Base-by-base conservation (phyloP, 92 coral and sea anemone species). In the Porites cylindrica region DNA sequence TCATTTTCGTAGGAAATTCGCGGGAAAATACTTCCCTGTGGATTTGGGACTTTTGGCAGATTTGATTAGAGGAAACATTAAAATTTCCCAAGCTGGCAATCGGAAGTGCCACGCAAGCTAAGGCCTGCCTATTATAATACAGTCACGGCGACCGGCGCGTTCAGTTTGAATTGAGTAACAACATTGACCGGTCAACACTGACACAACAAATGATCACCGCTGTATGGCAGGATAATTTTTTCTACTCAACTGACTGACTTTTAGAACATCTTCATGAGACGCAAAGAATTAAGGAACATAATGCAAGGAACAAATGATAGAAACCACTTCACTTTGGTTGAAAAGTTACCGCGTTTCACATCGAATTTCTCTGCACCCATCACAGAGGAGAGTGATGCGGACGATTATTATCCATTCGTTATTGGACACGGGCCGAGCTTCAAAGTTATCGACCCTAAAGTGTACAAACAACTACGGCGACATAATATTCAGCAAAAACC, bases 31-130 rank as follows among this genome's bases (percentile, higher is more conserved):
- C 88, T 80, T 75, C 79, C 82, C 85, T 78, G 87, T 91, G 94
- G 90, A 82, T 91, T 79, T 88, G 76, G 80, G 51, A 67, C 85
- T 89, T 86, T 93, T 93, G 98, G 91, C 89, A 93, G 91, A 90
- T 83, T 85, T 87, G 93, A 90, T 88, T 89, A 90, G 86, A 91
- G 95, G 92, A 93, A 83, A 85, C 69, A 88, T 83, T 83, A 75
- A 83, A 38, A 85, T 93, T 92, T 94, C 91, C 90, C 91, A 92
- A 92, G 92, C 87, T 88, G 91, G 72, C 79, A 77, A 91, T 92
- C 98, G 98, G 98, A 95, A 95, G 98, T 95, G 87, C 96, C 98
- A 93, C 92, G 91, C 98, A 89, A 95, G 86, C 87, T 83, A 93
- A 89, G 93, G 88, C 90, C 76, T 78, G 80, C 88, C 95, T 91